phyloP scores from a whole-genome alignment of 2,888 invertebrate genomes.

The Halocaridina rubra region DNA sequence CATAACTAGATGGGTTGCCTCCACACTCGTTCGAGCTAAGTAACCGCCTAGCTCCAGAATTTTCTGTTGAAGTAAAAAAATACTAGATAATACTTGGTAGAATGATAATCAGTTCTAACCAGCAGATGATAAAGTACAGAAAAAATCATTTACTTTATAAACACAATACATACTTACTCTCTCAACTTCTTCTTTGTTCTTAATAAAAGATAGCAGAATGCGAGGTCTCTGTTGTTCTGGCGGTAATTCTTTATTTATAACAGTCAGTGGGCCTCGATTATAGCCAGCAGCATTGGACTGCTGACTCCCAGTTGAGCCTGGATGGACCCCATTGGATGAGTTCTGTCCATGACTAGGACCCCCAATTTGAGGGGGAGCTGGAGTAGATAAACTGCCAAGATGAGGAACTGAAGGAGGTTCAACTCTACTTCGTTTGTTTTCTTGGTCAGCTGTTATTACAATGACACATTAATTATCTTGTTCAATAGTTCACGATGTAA shows the following conservation, averaged over 20 bases:
- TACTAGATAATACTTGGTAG: no score
- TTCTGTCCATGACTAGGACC: background rate
- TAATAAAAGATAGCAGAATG: conserved; percentile 45
- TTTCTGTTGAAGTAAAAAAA: no score
- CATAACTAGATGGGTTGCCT: conserved; percentile 92
- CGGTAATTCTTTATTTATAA: conserved; percentile 39
- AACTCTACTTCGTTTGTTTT: conserved; percentile 38
- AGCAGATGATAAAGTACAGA: no score
- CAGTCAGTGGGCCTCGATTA: conserved; percentile 31
- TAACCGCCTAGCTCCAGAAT: conserved; percentile 84
- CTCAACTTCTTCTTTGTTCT: conserved; percentile 57
- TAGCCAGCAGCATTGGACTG: background rate
- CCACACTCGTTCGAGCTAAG: conserved; percentile 79
- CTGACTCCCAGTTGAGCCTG: background rate
- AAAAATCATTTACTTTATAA: no score
- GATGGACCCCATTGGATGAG: background rate
- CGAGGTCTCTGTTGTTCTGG: conserved; percentile 29
- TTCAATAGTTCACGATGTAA: no score
- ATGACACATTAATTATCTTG: no score
- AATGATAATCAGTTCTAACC: background rate
- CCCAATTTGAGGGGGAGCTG: background rate
- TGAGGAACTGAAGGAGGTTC: conserved; percentile 44
- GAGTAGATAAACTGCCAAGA: conserved; percentile 19
- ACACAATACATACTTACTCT: no score
- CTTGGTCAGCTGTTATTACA: conserved; percentile 36